Conservation (phyloP, 2,888 invertebrate species). For the Lordiphosa andalusiaca region DNA sequence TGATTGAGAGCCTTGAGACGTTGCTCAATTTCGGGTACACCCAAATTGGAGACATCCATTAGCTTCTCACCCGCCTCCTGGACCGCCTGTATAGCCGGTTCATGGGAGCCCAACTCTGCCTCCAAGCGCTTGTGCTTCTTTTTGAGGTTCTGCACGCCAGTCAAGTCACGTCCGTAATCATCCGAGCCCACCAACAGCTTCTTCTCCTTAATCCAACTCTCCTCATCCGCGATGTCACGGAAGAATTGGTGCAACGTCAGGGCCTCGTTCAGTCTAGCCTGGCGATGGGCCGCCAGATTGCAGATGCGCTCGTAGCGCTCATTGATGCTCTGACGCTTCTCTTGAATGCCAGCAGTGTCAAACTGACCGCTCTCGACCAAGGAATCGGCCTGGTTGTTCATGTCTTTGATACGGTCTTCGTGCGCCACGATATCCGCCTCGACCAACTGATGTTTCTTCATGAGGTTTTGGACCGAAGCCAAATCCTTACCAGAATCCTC, state of each 20-base stretch:
- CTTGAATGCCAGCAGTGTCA: slow-evolving; percentile 97
- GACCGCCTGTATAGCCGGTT: slow-evolving; percentile 97
- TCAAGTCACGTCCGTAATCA: slow-evolving; percentile 98
- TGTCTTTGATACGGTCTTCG: slow-evolving; percentile 95
- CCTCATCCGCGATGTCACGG: slow-evolving; percentile 99
- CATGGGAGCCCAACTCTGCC: slow-evolving; percentile 97
- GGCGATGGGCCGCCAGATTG: slow-evolving; percentile 94
- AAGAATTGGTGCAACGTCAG: slow-evolving; percentile 99
- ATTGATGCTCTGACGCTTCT: slow-evolving; percentile 97
- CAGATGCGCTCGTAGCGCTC: slow-evolving; percentile 97
- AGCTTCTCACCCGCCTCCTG: slow-evolving; percentile 94
- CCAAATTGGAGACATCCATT: slow-evolving; percentile 95
- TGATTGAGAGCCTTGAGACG: slow-evolving; percentile 91
- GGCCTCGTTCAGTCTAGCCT: slow-evolving; percentile 96
- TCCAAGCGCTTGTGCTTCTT: slow-evolving; percentile 99
- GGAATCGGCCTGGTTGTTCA: slow-evolving; percentile 98
- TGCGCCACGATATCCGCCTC: slow-evolving; percentile 99
- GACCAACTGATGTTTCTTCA: slow-evolving; percentile 98
- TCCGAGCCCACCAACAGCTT: slow-evolving; percentile 97
- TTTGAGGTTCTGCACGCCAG: slow-evolving; percentile 98
- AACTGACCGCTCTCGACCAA: slow-evolving; percentile 98
- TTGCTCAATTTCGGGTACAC: slow-evolving; percentile 95
- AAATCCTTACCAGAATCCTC: slow-evolving; percentile 99
- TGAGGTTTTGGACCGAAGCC: slow-evolving; percentile 98
- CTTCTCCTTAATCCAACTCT: slow-evolving; percentile 99